Evolutionary conservation across 1,140 invertebrate species (phyloP), one percentile per base, ranked within the genome.

Genomic region (Cherax destructor): DNA sequence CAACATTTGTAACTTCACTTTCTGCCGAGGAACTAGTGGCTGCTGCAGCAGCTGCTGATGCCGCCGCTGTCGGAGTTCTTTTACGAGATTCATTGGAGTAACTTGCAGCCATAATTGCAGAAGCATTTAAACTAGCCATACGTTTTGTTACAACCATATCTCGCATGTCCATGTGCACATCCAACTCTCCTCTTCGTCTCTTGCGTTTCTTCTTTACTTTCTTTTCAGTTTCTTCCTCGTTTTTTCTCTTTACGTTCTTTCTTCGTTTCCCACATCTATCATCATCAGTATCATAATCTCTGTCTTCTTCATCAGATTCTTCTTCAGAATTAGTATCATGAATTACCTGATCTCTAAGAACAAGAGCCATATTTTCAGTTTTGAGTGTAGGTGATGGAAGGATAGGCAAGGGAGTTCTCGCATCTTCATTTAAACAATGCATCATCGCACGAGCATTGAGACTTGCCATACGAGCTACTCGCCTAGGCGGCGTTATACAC

Each of bases 41-140:
- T 61, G 90, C 78, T 83, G 91, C 84, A 52, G 80, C 85, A 10
- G 86, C 49, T 56, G 52, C 52, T 56, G 52, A 9, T 88, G 92
- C 65, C 86, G 86, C 50, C 83, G 91, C 65, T 61, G 90, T 83
- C 79, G 91, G 86, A 52, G 80, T 93, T 92, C 94, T 86, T 90
- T 93, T 93, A 86, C 93, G 83, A 96, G 95, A 94, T 94, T 98
- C 98, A 65, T 95, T 95, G 5, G 96, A 96, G 94, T 98, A 98
- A 91, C 97, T 98, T 41, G 98, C 98, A 3, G 98, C 97, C 92
- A 99, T 95, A 93, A 99, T 99, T 21, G 98, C 98, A 13, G 97
- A 97, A 13, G 98, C 98, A 94, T 99, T 99, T 41, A 99, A 94
- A 94, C 97, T 98, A 13, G 98, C 98, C 98, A 99, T 98, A 50